phyloP scores from a whole-genome alignment of 1,140 invertebrate genomes.

The Chelonus insularis region DNA sequence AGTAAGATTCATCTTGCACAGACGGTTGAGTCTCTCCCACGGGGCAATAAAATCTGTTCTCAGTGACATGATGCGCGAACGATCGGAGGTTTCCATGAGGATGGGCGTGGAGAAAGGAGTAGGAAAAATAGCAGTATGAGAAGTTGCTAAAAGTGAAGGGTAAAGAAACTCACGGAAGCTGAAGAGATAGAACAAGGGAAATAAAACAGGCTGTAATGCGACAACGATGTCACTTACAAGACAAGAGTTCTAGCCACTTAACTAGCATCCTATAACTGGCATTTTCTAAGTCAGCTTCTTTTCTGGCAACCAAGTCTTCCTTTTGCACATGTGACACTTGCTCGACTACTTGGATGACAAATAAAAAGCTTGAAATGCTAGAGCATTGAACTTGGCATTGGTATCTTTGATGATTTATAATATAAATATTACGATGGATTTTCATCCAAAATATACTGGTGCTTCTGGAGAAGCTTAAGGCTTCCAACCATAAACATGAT shows the following conservation, averaged over 20 bases:
- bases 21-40: conserved; percentile 2
- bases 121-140: conserved; percentile 8
- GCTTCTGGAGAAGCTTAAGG: not conserved
- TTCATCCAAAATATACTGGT: not conserved
- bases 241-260: conserved; percentile 28
- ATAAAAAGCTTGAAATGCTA: not conserved
- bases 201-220: conserved; percentile 32
- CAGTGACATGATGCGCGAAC: conserved; percentile 26
- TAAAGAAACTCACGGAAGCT: conserved; percentile 4
- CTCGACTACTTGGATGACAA: not conserved
- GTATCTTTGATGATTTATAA: too few species aligned
- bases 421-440: too few species aligned
- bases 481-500: conserved; percentile 27
- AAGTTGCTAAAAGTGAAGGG: not conserved
- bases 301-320: too few species aligned
- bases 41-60: conserved; percentile 23
- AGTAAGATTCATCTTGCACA: conserved; percentile 11
- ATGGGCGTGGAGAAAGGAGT: conserved; percentile 3
- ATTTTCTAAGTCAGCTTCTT: not conserved
- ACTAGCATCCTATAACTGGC: conserved; percentile 2
- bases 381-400: too few species aligned
- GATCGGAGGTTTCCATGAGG: not conserved
- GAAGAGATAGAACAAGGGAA: not conserved
- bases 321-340: not conserved
- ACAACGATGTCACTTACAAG: conserved; percentile 24